These are phyloP conservation scores for Limenitis camilla DNA, from an alignment of 2,888 invertebrate species.

Conservation along the genomic window DNA sequence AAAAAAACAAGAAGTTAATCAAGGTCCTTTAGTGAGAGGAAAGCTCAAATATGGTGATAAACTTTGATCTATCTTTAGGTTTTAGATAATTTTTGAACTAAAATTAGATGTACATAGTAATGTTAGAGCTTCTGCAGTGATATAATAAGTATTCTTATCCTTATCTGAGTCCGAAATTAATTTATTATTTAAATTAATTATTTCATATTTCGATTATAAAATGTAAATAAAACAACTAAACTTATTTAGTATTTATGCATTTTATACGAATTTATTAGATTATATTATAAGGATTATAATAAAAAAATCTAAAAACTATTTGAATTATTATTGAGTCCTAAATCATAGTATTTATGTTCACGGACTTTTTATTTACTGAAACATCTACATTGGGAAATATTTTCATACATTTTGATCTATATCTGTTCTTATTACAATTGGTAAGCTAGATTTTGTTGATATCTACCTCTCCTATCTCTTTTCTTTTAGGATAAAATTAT, in stretches of 20 bases:
- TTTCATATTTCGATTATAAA: constrained; percentile 36
- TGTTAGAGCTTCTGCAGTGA: constrained; percentile 14
- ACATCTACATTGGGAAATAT: too few species aligned
- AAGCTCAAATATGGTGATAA: constrained; percentile 65
- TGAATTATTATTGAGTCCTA: too few species aligned
- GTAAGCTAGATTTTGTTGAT: too few species aligned
- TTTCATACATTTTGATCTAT: too few species aligned
- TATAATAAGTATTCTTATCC: too few species aligned
- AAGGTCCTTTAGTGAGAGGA: constrained; percentile 34
- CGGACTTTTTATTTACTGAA: too few species aligned
- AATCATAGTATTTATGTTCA: too few species aligned
- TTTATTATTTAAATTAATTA: constrained; percentile 24
- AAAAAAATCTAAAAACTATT: too few species aligned
- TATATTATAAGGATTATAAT: constrained; percentile 39
- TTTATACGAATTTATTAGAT: constrained; percentile 52
- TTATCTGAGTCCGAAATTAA: constrained; percentile 1
- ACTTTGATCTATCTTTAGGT: constrained; percentile 42
- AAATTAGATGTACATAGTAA: constrained; percentile 22
- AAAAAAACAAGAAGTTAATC: constrained; percentile 17
- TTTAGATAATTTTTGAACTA: constrained; percentile 31
- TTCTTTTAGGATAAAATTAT: too few species aligned
- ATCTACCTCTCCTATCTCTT: too few species aligned
- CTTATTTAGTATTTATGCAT: constrained; percentile 60
- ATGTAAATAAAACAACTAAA: constrained; percentile 41
- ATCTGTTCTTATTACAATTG: too few species aligned